These are phyloP conservation scores for Terrapene triunguis DNA, from an alignment of 2,113 vertebrate species.

Conservation along the genomic window DNA sequence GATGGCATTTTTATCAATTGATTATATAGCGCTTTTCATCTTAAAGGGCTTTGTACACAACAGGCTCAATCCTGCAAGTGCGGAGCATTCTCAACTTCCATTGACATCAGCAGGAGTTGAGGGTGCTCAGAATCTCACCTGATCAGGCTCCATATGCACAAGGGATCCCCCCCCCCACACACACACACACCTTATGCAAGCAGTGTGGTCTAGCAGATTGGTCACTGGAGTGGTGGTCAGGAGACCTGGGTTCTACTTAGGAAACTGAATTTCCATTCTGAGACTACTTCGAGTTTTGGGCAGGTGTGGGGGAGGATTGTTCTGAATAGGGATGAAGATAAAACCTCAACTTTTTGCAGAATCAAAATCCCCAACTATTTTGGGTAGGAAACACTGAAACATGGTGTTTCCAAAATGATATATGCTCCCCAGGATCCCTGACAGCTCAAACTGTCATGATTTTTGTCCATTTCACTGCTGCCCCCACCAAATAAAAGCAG, in stretches of 20 bases:
- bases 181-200: not conserved
- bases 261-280: not conserved
- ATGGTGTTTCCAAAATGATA: not conserved
- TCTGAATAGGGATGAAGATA: not conserved
- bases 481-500: not conserved
- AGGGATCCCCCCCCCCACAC: not conserved
- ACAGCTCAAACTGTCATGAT: not conserved
- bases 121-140: not conserved
- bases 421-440: not conserved
- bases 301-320: not conserved
- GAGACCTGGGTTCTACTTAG: not conserved
- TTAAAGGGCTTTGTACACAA: not conserved
- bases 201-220: not conserved
- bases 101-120: not conserved
- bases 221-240: not conserved
- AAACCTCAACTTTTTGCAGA: not conserved
- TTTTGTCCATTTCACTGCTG: not conserved
- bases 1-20: not conserved
- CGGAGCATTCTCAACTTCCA: not conserved
- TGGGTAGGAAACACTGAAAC: not conserved
- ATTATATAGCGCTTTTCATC: not conserved
- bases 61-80: not conserved
- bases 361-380: not conserved
- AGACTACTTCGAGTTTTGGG: not conserved
- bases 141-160: not conserved